Evolutionary conservation across 2,888 invertebrate genomes (phyloP).

Genomic region (Selenia dentaria): DNA sequence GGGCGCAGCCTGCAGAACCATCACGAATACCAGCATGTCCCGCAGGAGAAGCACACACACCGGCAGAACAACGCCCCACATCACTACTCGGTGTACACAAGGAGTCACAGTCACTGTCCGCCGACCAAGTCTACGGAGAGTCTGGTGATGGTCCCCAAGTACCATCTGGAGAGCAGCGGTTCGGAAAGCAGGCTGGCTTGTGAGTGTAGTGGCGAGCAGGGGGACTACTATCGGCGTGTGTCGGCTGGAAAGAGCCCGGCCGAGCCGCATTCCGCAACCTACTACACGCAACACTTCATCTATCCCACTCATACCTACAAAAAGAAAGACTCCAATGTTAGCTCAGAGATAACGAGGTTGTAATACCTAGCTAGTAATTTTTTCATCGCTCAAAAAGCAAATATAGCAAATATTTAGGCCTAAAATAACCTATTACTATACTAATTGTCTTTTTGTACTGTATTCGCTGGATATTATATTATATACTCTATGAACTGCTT

Average conservation of each 20-base stretch:
- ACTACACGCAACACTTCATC: slow-evolving; percentile 75
- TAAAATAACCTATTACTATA: slow-evolving; percentile 7
- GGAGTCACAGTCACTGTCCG: slow-evolving; percentile 81
- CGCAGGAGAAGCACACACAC: slow-evolving; percentile 72
- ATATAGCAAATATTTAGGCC: slow-evolving; percentile 36
- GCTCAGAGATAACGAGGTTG: slow-evolving; percentile 89
- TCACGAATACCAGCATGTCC: slow-evolving; percentile 73
- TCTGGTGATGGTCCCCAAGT: slow-evolving; percentile 87
- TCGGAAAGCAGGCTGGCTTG: slow-evolving; percentile 89
- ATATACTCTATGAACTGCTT: slow-evolving; percentile 9
- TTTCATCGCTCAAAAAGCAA: slow-evolving; percentile 41
- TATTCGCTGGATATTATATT: slow-evolving; percentile 31
- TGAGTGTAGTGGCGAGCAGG: slow-evolving; percentile 85
- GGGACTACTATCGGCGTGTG: slow-evolving; percentile 69
- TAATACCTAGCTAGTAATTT: slow-evolving; percentile 47
- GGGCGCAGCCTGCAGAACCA: slow-evolving; percentile 85
- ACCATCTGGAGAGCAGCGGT: slow-evolving; percentile 83
- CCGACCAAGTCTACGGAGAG: slow-evolving; percentile 94
- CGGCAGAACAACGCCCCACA: slow-evolving; percentile 71
- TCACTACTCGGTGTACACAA: slow-evolving; percentile 73
- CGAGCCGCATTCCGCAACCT: slow-evolving; percentile 60
- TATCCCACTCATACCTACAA: slow-evolving; percentile 79
- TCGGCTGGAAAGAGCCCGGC: slow-evolving; percentile 60
- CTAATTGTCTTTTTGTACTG: slow-evolving; percentile 16
- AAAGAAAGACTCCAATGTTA: slow-evolving; percentile 83